Evolutionary conservation across 2,888 invertebrate species (phyloP).

Genomic region (Pristionchus exspectatus): DNA sequence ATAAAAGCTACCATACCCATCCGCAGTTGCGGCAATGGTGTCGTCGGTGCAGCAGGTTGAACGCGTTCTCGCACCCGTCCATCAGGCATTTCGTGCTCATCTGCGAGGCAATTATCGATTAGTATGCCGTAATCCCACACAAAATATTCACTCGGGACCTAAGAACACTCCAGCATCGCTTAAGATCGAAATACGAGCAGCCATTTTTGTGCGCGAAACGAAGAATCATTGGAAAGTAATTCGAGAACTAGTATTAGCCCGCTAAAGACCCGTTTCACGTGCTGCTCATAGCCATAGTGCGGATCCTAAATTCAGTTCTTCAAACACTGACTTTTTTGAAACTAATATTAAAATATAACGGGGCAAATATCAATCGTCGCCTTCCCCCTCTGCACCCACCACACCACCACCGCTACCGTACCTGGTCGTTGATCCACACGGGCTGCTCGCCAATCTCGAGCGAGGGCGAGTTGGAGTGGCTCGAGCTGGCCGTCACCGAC

Average conservation of each 20-base stretch:
- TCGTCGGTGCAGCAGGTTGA: constrained; percentile 88
- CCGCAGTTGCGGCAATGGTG: constrained; percentile 91
- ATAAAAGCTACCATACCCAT: constrained; percentile 80
- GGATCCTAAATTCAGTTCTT: no score
- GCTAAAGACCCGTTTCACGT: no score
- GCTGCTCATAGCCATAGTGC: no score
- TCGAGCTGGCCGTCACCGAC: not conserved
- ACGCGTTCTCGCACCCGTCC: constrained; percentile 85
- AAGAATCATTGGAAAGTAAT: no score
- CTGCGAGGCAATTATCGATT: constrained; percentile 67
- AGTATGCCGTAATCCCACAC: not conserved
- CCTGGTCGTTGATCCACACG: constrained; percentile 52
- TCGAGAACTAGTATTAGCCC: no score
- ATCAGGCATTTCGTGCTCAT: constrained; percentile 88
- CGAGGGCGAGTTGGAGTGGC: not conserved
- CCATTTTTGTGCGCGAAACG: no score
- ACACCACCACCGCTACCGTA: not conserved
- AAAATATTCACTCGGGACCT: no score
- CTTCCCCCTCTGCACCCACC: not conserved
- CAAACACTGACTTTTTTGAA: no score
- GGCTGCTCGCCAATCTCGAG: constrained; percentile 45
- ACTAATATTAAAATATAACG: not conserved
- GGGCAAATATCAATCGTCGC: not conserved
- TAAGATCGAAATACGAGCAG: no score
- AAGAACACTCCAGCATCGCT: no score